Evolutionary conservation across 1,140 invertebrate species (phyloP), one percentile per base, ranked within the genome.

Genomic region (Agrilus planipennis): DNA sequence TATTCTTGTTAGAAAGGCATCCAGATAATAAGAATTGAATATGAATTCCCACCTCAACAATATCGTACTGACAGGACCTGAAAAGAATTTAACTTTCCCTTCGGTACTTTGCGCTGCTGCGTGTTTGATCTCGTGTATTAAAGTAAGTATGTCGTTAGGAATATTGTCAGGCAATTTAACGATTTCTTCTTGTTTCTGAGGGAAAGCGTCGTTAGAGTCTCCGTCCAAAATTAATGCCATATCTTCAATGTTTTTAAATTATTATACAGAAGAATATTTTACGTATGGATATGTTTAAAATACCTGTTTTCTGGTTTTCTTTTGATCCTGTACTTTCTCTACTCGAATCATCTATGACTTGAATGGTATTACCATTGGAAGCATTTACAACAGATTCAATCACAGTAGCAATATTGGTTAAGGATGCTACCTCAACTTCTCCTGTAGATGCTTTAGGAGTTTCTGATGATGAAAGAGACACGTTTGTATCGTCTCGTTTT

Each of bases 41-140:
- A 41, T 20, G 39, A 23, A 11, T 35, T 22, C 60, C 63, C 65
- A 81, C 78, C 64, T 70, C 39, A 81, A 65, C 18, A 82, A 57
- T 47, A 72, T 59, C 19, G 58, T 61, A 54, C 78, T 81, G n/a
- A 81, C 68, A 46, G 68, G 52, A n/a, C 57, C 53, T 30, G 69
- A 73, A 47, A 80, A 81, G 53, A 77, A 73, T 57, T 77, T 79
- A 18, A 65, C 68, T 55, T 80, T 79, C 21, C 70, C 70, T 49
- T 73, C 72, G 49, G 66, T 69, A 17, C 59, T 69, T 18, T 63
- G 63, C 45, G 68, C 70, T 25, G 71, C 73, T 27, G 64, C 66
- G 45, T 65, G 47, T 59, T 79, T 80, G 30, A 81, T 61, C 37
- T 65, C 65, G 41, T 67, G 66, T 38, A 81, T 64, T 19, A 70